A percentile compares a stretch with the other conserved stretches of the same genome.
phyloP scores from a whole-genome alignment of 2,113 vertebrate species.

The Brienomyrus longianalis region DNA sequence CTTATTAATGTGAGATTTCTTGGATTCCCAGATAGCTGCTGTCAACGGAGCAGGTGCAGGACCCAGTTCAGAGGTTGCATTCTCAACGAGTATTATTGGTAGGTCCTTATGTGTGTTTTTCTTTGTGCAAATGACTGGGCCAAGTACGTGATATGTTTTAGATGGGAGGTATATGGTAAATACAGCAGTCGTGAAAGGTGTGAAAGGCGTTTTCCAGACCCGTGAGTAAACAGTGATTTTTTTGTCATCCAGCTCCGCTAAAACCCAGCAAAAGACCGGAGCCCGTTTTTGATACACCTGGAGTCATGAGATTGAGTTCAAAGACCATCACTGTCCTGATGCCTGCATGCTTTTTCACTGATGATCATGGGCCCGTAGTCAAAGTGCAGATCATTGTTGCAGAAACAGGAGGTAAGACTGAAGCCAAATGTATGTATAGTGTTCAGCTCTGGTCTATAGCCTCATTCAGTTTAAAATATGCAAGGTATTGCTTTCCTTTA shows the following conservation, averaged over 20 bases:
- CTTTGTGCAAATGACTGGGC: not conserved
- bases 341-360: slow-evolving; percentile 89
- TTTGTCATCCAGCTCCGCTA: slow-evolving; percentile 65
- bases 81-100: slow-evolving; percentile 93
- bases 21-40: slow-evolving; percentile 74
- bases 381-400: slow-evolving; percentile 88
- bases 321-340: slow-evolving; percentile 83
- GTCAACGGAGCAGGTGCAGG: slow-evolving; percentile 83
- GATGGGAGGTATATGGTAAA: not conserved
- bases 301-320: slow-evolving; percentile 72
- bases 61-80: slow-evolving; percentile 75
- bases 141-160: not conserved
- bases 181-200: not conserved
- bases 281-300: slow-evolving; percentile 67
- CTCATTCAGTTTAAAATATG: not conserved
- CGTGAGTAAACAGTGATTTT: slow-evolving; percentile 4
- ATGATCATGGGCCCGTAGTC: slow-evolving; percentile 84
- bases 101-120: slow-evolving; percentile 33
- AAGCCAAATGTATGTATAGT: slow-evolving; percentile 58
- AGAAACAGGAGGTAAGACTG: slow-evolving; percentile 80
- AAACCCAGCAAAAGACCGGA: slow-evolving; percentile 72
- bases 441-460: not conserved
- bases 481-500: not conserved
- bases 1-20: slow-evolving; percentile 8
- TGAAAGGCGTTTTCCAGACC: not conserved